phyloP scores from a whole-genome alignment of 2,888 invertebrate species.

The Luffia ferchaultella region DNA sequence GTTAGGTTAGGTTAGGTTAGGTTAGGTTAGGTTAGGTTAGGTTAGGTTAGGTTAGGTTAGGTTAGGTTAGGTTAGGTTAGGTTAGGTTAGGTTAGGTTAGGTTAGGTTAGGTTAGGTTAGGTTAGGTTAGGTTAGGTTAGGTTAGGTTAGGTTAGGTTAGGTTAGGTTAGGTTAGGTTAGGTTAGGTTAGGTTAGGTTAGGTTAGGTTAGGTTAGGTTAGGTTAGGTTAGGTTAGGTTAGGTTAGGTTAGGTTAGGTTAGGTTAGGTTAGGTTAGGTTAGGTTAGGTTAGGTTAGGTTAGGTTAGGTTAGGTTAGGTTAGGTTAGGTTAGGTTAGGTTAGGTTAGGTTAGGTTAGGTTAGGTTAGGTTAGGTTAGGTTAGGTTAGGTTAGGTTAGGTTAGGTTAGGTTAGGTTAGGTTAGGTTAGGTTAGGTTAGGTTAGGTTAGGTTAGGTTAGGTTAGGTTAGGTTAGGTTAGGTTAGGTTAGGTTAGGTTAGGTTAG shows the following conservation, averaged over 20 bases:
- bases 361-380: conserved; percentile 6
- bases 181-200: conserved; percentile 2
- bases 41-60: conserved; percentile 3
- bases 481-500: conserved; percentile 10
- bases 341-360: conserved; percentile 7
- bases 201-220: conserved; percentile 3
- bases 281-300: conserved; percentile 10
- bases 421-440: conserved; percentile 6
- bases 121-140: conserved; percentile 4
- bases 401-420: conserved; percentile 7
- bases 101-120: conserved; percentile 6
- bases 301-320: conserved; percentile 10
- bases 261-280: conserved; percentile 8
- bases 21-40: conserved; percentile 3
- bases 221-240: conserved; percentile 2
- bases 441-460: conserved; percentile 8
- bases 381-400: conserved; percentile 6
- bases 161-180: neutral
- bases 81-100: conserved; percentile 4
- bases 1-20: conserved; percentile 3
- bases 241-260: conserved; percentile 8
- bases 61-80: conserved; percentile 2
- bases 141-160: conserved; percentile 4
- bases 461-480: conserved; percentile 10
- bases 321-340: conserved; percentile 4